Percentiles rank a stretch among this genome's conserved stretches.
phyloP scores from a whole-genome alignment of 2,888 invertebrate species.

The Dasypolia templi region DNA sequence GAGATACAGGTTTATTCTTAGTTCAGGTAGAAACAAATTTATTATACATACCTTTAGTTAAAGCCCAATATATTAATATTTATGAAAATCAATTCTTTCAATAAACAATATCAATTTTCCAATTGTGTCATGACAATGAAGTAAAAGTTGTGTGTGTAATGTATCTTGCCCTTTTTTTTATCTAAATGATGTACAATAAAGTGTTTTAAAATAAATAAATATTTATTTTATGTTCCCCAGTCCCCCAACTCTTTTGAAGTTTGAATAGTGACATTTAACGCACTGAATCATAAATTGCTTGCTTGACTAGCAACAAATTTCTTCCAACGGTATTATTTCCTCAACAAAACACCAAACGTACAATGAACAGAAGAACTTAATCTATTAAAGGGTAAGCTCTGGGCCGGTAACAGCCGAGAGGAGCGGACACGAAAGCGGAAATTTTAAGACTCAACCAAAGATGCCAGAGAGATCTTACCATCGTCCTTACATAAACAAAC shows the following conservation, averaged over 20 bases:
- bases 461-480: slow-evolving; percentile 22
- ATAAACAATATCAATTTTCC: too few relatives aligned
- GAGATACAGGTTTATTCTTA: too few relatives aligned
- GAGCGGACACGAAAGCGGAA: slow-evolving; percentile 30
- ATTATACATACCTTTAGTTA: too few relatives aligned
- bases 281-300: not conserved
- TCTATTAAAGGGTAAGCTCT: slow-evolving; percentile 27
- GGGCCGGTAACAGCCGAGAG: slow-evolving; percentile 27
- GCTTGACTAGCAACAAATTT: not conserved
- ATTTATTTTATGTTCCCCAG: not conserved
- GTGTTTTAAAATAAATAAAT: not conserved
- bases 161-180: not conserved
- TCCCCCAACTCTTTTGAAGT: not conserved
- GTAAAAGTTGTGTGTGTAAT: not conserved
- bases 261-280: not conserved
- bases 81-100: too few relatives aligned
- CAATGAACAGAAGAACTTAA: slow-evolving; percentile 9
- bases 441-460: slow-evolving; percentile 45
- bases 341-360: not conserved
- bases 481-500: slow-evolving; percentile 15
- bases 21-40: too few relatives aligned
- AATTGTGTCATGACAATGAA: not conserved
- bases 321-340: not conserved
- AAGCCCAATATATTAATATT: too few relatives aligned
- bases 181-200: not conserved